Evolutionary conservation across 1,140 invertebrate species (phyloP), one percentile per base, ranked within the genome.

Genomic region (Philaenus spumarius): DNA sequence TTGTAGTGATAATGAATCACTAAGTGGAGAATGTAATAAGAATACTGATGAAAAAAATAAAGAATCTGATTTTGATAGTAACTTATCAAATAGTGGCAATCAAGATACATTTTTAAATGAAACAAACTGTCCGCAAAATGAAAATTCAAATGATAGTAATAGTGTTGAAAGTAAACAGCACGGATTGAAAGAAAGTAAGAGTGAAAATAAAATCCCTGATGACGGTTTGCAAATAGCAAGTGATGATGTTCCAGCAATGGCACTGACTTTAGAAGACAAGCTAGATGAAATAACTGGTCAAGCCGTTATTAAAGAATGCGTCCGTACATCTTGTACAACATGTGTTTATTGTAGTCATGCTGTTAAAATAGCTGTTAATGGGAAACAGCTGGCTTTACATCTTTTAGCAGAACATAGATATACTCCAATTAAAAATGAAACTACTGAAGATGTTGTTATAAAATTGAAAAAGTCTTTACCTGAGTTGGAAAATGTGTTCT

Each of bases 291-390:
- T 89, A 71, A 78, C 82, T 34, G 75, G 86, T 47, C 79, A 84
- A 59, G 78, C 84, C 37, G 73, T 91, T 51, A 64, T 90, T 9
- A 85, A 86, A 69, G 80, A 82, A 57, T 89, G 87, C 69, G 74
- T 90, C 22, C 75, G 78, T 58, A 78, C 78, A 1, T 85, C 86
- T 0, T 81, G 82, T 65, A 73, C 78, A 3, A 76, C 75, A 24
- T 93, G 90, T 70, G 78, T 89, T 26, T 92, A 89, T 67, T 93
- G 89, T 66, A 89, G 89, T 68, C 87, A 91, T 74, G 87, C 86
- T 0, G 76, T 85, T 19, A 82, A 85, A 59, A 88, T 92, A 62
- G 85, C 87, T 1, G 87, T 91, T 0, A 88, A 91, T 71, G 88
- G 83, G 42, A 83, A 84, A 68, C 86, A 90, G 64, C 68, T 93